A percentile compares a stretch with the other conserved stretches of the same genome.
phyloP scores from a whole-genome alignment of 2,888 invertebrate species.

The Tetheella fluctuosa region DNA sequence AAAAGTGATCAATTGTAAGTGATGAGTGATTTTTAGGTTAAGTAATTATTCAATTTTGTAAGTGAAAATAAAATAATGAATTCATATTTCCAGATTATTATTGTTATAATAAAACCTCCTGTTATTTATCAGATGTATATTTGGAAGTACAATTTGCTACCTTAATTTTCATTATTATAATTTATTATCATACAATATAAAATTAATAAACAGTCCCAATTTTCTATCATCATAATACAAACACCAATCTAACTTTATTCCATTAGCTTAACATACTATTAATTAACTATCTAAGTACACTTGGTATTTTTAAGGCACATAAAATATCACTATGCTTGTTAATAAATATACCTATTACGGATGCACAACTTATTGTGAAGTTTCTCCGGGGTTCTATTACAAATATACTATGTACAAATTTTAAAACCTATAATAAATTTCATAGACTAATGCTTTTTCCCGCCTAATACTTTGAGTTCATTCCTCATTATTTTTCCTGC shows the following conservation, averaged over 20 bases:
- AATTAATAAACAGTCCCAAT: constrained; percentile 35
- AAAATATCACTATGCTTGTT: neutral
- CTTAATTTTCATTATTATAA: neutral
- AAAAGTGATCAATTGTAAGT: constrained; percentile 6
- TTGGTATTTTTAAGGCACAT: neutral
- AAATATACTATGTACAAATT: constrained; percentile 36
- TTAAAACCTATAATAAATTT: constrained; percentile 12
- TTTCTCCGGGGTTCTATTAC: constrained; percentile 14
- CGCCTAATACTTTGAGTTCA: constrained; percentile 83
- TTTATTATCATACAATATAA: constrained; percentile 14
- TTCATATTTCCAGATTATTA: constrained; percentile 9
- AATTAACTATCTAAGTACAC: constrained; percentile 3
- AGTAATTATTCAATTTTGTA: constrained; percentile 17
- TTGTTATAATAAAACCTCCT: neutral
- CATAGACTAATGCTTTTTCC: constrained; percentile 5
- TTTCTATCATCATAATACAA: constrained; percentile 22
- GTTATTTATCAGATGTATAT: neutral
- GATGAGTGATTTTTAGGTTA: constrained; percentile 8
- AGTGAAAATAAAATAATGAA: constrained; percentile 19
- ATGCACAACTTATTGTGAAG: neutral
- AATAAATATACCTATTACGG: neutral
- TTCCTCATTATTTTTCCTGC: constrained; percentile 91
- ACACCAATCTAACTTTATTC: too few species aligned
- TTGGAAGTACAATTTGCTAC: neutral
- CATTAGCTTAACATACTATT: too few species aligned